Evolutionary conservation across 2,888 invertebrate species (phyloP), one percentile per base, ranked within the genome.

Genomic region (Yponomeuta malinellus): DNA sequence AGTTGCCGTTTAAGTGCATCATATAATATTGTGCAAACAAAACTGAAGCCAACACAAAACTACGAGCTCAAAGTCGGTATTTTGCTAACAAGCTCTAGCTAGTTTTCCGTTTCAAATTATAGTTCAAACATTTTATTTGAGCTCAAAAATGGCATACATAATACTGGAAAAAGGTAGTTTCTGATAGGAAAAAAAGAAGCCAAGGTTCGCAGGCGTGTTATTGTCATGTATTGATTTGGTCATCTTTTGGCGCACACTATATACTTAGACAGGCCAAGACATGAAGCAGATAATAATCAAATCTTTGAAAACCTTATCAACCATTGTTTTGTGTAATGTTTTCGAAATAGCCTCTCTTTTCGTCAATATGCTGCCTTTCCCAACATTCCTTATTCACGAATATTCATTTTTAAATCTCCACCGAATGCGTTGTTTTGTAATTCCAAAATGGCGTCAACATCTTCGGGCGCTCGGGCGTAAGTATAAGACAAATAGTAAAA

Each of bases 361-460:
- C 52, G 52, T 59, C 52, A 59, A 15, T 59, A 15, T 59, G 52
- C 52, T 15, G 52, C 15, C 8, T 12, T 59, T 59, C 52, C 52
- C 52, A 12, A 9, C 15, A 59, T 59, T 59, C 15, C 8, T 59
- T 59, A 59, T 59, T 59, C 52, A 59, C 15, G 52, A 59, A 59
- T 59, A 59, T 59, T 59, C 12, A 59, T 59, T 65, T 65, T 33
- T 31, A 29, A 65, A 65, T 29, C 65, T 65, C 33, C 33, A 33
- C 29, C 33, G 65, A 23, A 23, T 64, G 10, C 29, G 12, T 33
- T 65, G 33, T 65, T 65, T 65, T 65, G 65, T 65, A 31, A 65
- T 65, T 65, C 52, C 65, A 65, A 65, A 65, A 65, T 65, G 65
- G 65, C 65, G 65, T 65, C 65, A 65, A 65, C 65, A 65, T 65